Conservation (phyloP, 2,113 vertebrate genomes). For the Indicator maculatus region DNA sequence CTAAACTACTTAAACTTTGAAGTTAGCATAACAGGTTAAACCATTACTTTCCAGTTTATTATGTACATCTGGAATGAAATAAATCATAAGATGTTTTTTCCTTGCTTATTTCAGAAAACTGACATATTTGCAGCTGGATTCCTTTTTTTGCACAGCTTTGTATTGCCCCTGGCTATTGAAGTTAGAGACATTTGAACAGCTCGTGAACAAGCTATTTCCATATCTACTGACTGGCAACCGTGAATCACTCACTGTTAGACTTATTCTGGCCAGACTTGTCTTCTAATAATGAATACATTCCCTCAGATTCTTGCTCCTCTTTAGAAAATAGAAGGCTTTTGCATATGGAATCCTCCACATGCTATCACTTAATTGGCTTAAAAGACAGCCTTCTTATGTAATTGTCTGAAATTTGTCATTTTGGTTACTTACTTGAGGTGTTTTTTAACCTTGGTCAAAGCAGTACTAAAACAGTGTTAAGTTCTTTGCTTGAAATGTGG, state of each 20-base stretch:
- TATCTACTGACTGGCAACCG: not conserved
- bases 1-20: not conserved
- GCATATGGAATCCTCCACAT: not conserved
- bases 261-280: not conserved
- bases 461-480: constrained; percentile 20
- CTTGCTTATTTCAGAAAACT: not conserved
- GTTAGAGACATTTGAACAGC: not conserved
- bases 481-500: constrained; percentile 12
- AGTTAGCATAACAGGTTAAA: not conserved
- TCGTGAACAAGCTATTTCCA: constrained; percentile 5
- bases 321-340: not conserved
- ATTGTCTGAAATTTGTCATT: not conserved
- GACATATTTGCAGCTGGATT: not conserved
- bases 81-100: not conserved
- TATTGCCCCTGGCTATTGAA: not conserved
- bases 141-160: not conserved
- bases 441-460: constrained; percentile 42
- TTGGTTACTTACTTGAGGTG: constrained; percentile 15
- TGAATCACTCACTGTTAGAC: not conserved
- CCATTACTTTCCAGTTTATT: not conserved
- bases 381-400: constrained; percentile 1
- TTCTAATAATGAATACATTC: not conserved
- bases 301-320: not conserved
- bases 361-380: constrained; percentile 12
- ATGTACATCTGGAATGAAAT: not conserved